Percentiles rank a stretch among this genome's conserved stretches.
These are phyloP conservation scores for Keiferia lycopersicella DNA, from an alignment of 2,888 invertebrate genomes.

Conservation along the genomic window DNA sequence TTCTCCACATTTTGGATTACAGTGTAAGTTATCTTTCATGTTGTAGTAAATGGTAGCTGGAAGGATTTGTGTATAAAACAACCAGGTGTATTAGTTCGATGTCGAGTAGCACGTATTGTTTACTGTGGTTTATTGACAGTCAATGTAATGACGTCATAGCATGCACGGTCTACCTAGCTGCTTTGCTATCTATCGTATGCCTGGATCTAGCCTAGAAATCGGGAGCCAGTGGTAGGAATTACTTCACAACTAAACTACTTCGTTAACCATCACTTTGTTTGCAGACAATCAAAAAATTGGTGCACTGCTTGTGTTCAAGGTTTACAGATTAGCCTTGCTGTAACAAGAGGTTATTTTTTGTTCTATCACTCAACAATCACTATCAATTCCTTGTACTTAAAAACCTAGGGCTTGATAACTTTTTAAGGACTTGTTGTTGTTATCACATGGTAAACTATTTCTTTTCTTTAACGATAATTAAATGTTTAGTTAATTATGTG, in stretches of 20 bases:
- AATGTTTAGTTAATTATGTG: too few relatives aligned
- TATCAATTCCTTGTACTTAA: background rate
- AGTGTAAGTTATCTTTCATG: conserved; percentile 50
- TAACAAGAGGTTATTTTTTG: conserved; percentile 60
- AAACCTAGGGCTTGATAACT: background rate
- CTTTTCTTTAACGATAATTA: too few relatives aligned
- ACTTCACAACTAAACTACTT: background rate
- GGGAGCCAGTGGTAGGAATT: background rate
- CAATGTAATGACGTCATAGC: conserved; percentile 77
- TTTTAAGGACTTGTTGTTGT: background rate
- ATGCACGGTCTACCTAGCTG: conserved; percentile 30
- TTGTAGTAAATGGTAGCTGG: conserved; percentile 3
- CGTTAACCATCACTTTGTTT: background rate
- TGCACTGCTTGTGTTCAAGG: conserved; percentile 41
- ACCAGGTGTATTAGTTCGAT: background rate
- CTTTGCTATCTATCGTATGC: background rate
- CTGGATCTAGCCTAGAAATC: background rate
- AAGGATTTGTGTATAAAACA: background rate
- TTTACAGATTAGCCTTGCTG: conserved; percentile 52
- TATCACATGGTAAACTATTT: too few relatives aligned
- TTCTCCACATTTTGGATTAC: conserved; percentile 43
- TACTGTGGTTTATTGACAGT: conserved; percentile 76
- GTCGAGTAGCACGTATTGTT: conserved; percentile 54
- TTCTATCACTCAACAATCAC: conserved; percentile 43
- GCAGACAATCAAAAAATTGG: background rate